Evolutionary conservation across 1,140 invertebrate genomes (phyloP), one percentile per base, ranked within the genome.

Genomic region (Papilio polytes): DNA sequence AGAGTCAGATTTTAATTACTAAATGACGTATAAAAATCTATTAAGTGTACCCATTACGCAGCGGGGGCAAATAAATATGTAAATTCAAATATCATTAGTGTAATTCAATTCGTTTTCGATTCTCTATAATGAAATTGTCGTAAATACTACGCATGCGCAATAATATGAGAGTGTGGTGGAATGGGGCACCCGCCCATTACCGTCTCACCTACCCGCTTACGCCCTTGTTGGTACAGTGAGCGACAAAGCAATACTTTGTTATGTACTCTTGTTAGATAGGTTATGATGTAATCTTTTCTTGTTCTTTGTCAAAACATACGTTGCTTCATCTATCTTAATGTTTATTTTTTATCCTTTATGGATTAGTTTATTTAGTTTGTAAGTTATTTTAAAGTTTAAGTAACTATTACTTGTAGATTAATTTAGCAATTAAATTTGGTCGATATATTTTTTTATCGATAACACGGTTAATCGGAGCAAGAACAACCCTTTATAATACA

Each of bases 401-500:
- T 46, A 13, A 8, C 4, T 15, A 18, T 51, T 18, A 0, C 9
- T 20, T 41, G 36, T 41, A 41, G 36, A 41, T 41, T 6, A 8
- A 41, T 41, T 20, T 56, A 9, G 4, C 7, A 20, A 56, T 12
- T 63, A 26, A 10, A 22, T 22, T 20, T 20, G 4, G 22, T 63
- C 59, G 59, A 63, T 63, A n/a, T 7, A 7, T 15, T 26, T 63
- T 63, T 63, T 63, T 70, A 31, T 70, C 63, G 63, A 70, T 70
- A 70, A 31, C 26, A 9, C 13, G 48, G 44, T 78, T 48, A 41
- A 48, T 18, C 48, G 31, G 56, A 74, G 85, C 26, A 70, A 31
- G 63, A 70, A 56, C 87, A 92, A 77, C 90, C 92, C 91, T 93
- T 86, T 15, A 13, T 48, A 80, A 72, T 80, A 88, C 85, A 92